These are phyloP conservation scores for Champsocephalus gunnari DNA, from an alignment of 2,797 vertebrate genomes.

Conservation along the genomic window DNA sequence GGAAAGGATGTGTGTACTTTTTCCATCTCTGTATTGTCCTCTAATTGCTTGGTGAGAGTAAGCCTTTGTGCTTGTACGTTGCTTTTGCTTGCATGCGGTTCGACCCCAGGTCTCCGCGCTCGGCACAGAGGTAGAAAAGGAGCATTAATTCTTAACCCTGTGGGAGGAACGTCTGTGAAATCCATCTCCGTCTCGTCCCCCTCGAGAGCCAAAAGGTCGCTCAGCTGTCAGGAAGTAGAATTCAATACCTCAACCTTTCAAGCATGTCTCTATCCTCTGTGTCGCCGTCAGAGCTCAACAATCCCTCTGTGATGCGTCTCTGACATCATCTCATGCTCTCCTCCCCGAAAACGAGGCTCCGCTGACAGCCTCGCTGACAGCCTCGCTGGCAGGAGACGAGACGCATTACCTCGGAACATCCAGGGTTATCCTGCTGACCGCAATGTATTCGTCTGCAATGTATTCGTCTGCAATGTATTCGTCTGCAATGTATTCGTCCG, in stretches of 20 bases:
- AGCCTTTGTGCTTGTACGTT: not conserved
- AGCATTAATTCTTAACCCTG: slow-evolving; percentile 77
- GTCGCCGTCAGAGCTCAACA: slow-evolving; percentile 75
- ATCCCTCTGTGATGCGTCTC: slow-evolving; percentile 70
- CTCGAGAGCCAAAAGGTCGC: slow-evolving; percentile 80
- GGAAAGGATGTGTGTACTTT: no score
- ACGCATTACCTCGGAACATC: not conserved
- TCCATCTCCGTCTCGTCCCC: slow-evolving; percentile 79
- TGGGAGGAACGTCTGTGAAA: slow-evolving; percentile 73
- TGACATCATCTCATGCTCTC: slow-evolving; percentile 25
- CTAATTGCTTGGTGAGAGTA: slow-evolving; percentile 43
- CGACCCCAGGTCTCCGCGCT: slow-evolving; percentile 54
- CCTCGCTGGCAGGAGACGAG: slow-evolving; percentile 19
- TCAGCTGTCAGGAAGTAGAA: slow-evolving; percentile 84
- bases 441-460: no score
- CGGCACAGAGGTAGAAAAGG: slow-evolving; percentile 59
- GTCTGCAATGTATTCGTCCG: not conserved
- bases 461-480: not conserved
- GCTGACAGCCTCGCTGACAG: slow-evolving; percentile 30
- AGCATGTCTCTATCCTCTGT: slow-evolving; percentile 77
- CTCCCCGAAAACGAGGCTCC: slow-evolving; percentile 24
- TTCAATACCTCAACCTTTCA: slow-evolving; percentile 86
- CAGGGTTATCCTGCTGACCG: not conserved
- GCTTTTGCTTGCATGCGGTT: slow-evolving; percentile 16
- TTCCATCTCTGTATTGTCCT: not conserved